Conservation (phyloP, 2,797 vertebrate species). For the Enteromius radiatus region DNA sequence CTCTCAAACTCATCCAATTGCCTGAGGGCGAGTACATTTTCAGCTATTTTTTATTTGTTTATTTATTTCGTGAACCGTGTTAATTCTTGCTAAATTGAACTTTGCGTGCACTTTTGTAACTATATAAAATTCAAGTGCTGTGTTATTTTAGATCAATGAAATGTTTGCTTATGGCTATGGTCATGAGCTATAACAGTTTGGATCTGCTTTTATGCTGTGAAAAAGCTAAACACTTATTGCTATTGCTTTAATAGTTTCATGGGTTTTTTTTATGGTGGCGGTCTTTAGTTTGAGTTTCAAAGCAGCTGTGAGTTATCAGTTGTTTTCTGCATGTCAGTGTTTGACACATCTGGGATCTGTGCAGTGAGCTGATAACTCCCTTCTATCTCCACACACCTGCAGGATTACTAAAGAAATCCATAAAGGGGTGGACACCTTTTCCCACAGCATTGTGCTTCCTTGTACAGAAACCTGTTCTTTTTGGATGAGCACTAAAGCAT, state of each 20-base stretch:
- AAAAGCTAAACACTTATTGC: background rate
- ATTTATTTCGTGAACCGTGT: background rate
- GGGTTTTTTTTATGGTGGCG: background rate
- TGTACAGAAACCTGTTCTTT: background rate
- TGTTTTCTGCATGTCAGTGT: conserved; percentile 38
- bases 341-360: conserved; percentile 42
- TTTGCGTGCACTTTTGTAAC: background rate
- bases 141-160: background rate
- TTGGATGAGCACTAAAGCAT: conserved; percentile 24
- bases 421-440: conserved; percentile 21
- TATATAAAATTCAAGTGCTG: background rate
- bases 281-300: conserved; percentile 16
- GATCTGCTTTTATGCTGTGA: background rate
- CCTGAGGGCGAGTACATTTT: background rate
- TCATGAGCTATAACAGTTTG: background rate
- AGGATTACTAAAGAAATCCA: conserved; percentile 45
- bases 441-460: conserved; percentile 29
- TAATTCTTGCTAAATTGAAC: background rate
- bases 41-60: background rate
- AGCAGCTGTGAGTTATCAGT: conserved; percentile 26
- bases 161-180: background rate
- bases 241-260: conserved; percentile 1
- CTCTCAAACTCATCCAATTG: background rate
- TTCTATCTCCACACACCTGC: conserved; percentile 38
- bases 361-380: conserved; percentile 34